phyloP scores from a whole-genome alignment of 2,113 vertebrate species.

The Eulemur macaco region DNA sequence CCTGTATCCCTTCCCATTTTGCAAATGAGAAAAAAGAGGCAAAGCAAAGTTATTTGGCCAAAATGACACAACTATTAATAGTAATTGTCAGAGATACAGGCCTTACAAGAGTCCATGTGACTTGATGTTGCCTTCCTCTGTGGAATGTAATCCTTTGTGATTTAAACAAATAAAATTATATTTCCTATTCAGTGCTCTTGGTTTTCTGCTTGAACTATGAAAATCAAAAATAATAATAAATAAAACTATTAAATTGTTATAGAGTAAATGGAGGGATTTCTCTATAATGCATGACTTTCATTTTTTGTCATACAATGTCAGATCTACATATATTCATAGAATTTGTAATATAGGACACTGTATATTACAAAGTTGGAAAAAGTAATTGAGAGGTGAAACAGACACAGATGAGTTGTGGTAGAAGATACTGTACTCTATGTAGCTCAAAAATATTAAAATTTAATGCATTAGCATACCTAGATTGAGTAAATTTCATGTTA shows the following conservation, averaged over 20 bases:
- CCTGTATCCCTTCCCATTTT: not conserved
- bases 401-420: not conserved
- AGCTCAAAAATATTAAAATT: conserved; percentile 22
- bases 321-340: not conserved
- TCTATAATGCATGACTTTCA: not conserved
- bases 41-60: not conserved
- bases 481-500: not conserved
- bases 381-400: conserved; percentile 9
- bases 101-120: not conserved
- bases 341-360: not conserved
- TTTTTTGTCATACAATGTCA: not conserved
- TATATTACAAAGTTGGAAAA: not conserved
- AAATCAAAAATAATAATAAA: conserved; percentile 4
- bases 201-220: conserved; percentile 37
- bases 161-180: not conserved
- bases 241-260: not conserved
- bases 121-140: fast-evolving
- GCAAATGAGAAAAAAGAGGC: not conserved
- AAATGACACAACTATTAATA: not conserved
- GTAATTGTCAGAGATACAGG: not conserved
- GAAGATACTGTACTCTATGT: not conserved
- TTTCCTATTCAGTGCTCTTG: not conserved
- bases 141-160: not conserved
- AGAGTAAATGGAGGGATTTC: conserved; percentile 2
- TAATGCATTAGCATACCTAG: not conserved